Evolutionary conservation across 2,888 invertebrate genomes (phyloP), one percentile per base, ranked within the genome.

Genomic region (Megaustenia siamemsis): DNA sequence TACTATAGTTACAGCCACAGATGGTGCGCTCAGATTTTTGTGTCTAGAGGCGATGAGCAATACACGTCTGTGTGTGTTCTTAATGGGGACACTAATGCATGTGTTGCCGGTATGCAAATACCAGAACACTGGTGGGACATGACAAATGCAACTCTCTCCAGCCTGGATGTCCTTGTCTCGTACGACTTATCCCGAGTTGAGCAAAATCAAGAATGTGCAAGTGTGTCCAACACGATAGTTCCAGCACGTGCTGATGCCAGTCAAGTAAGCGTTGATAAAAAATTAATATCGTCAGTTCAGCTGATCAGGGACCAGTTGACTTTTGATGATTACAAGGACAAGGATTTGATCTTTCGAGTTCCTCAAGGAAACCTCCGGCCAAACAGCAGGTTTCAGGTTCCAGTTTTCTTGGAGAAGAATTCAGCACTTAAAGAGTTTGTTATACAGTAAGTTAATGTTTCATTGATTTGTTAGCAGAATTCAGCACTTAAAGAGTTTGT

Each of bases 31-130:
- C 93, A 92, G 86, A 86, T 93, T 43, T 93, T 92, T 83, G 94
- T 93, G 0, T 92, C 93, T 85, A 92, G 92, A 60, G 90, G 91
- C 75, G 88, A 88, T 8, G 95, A 95, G 80, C 95, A 96, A 5
- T 95, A 98, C 87, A 97, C 97, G 81, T 97, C 98, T 0, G 97
- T 97, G n/a, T 98, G 98, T 94, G 97, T 97, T 91, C 98, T 98
- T 1, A 97, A 97, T 93, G 97, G 97, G 77, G 90, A 90, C 21
- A 97, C 98, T 93, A 97, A 98, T 0, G 98, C 98, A 0, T 98
- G 98, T 93, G 95, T 98, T 82, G 97, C 97, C 0, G 97, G 97
- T 91, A 95, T 97, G 84, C 96, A 97, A 1, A 96, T 98, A 60
- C 98, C 98, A 0, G 96, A 97, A 18, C 96, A 96, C 82, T 98